Percentiles rank a stretch among this genome's conserved stretches.
phyloP scores from a whole-genome alignment of 92 coral and sea anemone genomes.

The Palythoa heliodiscus region DNA sequence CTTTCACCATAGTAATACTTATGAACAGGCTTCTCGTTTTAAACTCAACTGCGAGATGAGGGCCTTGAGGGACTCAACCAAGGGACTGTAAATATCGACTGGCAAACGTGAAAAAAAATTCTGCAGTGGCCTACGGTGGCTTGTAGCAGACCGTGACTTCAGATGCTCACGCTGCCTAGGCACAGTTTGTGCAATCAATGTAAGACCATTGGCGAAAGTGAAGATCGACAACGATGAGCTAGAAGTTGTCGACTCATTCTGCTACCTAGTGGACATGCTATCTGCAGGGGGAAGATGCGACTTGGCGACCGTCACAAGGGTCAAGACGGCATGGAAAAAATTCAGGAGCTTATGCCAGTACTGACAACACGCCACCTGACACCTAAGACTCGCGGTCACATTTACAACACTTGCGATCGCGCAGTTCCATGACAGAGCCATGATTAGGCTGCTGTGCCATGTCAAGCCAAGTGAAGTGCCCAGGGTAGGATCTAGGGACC shows the following conservation, averaged over 20 bases:
- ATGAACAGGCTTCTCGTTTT: too few relatives aligned
- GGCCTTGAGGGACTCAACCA: too few relatives aligned
- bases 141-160: background rate
- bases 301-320: slow-evolving; percentile 18
- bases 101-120: too few relatives aligned
- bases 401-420: slow-evolving; percentile 17
- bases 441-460: slow-evolving; percentile 25
- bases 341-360: slow-evolving; percentile 25
- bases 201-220: slow-evolving; percentile 11
- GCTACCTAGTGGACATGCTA: slow-evolving; percentile 9
- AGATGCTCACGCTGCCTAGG: slow-evolving; percentile 16
- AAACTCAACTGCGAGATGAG: too few relatives aligned
- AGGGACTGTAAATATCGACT: too few relatives aligned
- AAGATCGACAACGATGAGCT: slow-evolving; percentile 13
- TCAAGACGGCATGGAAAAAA: background rate
- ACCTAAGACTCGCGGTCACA: slow-evolving; percentile 27
- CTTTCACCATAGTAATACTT: too few relatives aligned
- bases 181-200: background rate
- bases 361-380: slow-evolving; percentile 20
- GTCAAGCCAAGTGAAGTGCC: slow-evolving; percentile 11
- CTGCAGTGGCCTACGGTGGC: slow-evolving; percentile 8
- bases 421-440: slow-evolving; percentile 18
- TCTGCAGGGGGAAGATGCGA: slow-evolving; percentile 13
- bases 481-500: slow-evolving; percentile 42
- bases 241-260: slow-evolving; percentile 8